These are phyloP conservation scores for Marronus borbonicus DNA, from an alignment of 2,888 invertebrate genomes.

Conservation along the genomic window DNA sequence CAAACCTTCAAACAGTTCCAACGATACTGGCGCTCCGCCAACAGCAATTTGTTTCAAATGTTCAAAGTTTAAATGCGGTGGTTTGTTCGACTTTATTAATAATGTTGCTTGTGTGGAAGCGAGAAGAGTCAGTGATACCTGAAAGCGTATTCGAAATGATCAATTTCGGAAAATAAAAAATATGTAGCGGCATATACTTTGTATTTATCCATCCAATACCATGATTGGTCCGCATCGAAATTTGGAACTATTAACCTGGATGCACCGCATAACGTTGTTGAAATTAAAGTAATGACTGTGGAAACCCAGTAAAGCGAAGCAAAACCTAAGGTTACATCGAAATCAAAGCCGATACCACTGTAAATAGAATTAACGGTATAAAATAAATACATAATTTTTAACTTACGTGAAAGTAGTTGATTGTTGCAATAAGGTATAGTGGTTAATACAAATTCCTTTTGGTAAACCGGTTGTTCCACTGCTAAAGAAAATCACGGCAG, in stretches of 20 bases:
- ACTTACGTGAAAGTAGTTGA: slow-evolving; percentile 45
- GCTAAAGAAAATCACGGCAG: slow-evolving; percentile 58
- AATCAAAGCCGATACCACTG: slow-evolving; percentile 9
- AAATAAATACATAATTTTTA: neutral
- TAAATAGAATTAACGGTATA: neutral
- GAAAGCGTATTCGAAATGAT: slow-evolving; percentile 32
- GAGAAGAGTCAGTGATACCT: slow-evolving; percentile 60
- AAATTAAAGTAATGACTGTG: slow-evolving; percentile 56
- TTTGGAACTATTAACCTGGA: slow-evolving; percentile 60
- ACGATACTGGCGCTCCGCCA: slow-evolving; percentile 63
- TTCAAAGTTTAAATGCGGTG: slow-evolving; percentile 64
- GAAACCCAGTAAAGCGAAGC: slow-evolving; percentile 66
- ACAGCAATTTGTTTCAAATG: slow-evolving; percentile 59
- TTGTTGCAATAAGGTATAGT: slow-evolving; percentile 53
- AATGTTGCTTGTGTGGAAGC: slow-evolving; percentile 61
- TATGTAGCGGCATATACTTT: slow-evolving; percentile 45
- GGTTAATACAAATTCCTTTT: slow-evolving; percentile 59
- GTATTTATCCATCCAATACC: slow-evolving; percentile 62
- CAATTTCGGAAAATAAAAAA: neutral
- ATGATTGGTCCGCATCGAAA: slow-evolving; percentile 59
- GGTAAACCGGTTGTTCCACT: slow-evolving; percentile 60
- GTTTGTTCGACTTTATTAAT: slow-evolving; percentile 62
- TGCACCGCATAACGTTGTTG: slow-evolving; percentile 57
- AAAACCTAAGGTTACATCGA: slow-evolving; percentile 54
- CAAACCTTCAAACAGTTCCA: slow-evolving; percentile 59